Evolutionary conservation across 1,140 invertebrate genomes (phyloP), one percentile per base, ranked within the genome.

Genomic region (Trinorchestia longiramus): DNA sequence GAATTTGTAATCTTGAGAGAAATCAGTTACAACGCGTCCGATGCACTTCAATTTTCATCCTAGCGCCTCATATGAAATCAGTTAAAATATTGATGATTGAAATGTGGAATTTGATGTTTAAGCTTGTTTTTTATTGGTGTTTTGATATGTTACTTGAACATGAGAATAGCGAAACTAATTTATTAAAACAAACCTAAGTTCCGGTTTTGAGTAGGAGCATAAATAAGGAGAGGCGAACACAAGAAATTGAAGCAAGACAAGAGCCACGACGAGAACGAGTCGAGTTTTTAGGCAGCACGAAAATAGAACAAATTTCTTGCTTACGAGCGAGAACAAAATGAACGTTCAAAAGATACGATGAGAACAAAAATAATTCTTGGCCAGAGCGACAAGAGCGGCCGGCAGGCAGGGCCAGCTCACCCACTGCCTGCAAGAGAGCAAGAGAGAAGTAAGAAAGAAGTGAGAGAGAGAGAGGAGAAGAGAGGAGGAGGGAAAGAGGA

Each of bases 341-440:
- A 77, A 77, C 15, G 11, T 77, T 36, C 62, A 77, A 77, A 36
- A 77, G 62, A 77, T 77, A 77, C 62, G 62, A 77, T 77, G 62
- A 77, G 62, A 77, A 77, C 62, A 28, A 77, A 77, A 77, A 77
- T 77, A 77, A 77, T 77, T 77, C 62, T 77, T 77, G 62, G 62
- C 62, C 36, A 23, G 62, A 77, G 62, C 62, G 62, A 77, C 62
- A 77, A 77, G 62, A 77, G 62, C 62, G 36, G 62, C 62, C 62
- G 62, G 62, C 62, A 77, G 62, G 62, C 62, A 77, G 62, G 28
- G 62, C 62, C 62, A 77, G 62, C 62, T 77, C 62, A 19, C 36
- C 62, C 11, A 77, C 62, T 3, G 62, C 15, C 11, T 77, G 62
- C 62, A 77, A 77, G 62, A 77, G 62, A 77, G 62, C 62, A 77